Conservation (phyloP, 2,113 vertebrate species). For the Grammomys surdaster region DNA sequence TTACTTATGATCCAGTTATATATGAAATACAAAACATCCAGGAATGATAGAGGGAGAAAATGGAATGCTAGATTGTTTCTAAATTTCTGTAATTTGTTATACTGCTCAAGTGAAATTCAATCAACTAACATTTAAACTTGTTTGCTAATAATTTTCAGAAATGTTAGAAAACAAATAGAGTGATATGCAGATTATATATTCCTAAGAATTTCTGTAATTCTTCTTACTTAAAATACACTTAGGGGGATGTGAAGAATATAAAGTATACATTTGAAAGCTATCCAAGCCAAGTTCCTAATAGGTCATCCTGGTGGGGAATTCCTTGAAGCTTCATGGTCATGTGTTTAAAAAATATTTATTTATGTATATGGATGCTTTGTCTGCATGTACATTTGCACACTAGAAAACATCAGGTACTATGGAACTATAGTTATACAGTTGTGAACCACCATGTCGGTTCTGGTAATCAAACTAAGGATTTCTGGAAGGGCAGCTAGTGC, state of each 20-base stretch:
- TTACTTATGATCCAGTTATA: conserved; percentile 10
- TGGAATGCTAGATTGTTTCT: neutral
- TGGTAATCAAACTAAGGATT: neutral
- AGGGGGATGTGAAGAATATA: conserved; percentile 56
- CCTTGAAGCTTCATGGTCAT: conserved; percentile 29
- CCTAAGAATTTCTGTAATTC: conserved; percentile 19
- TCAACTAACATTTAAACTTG: neutral
- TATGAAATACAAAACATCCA: conserved; percentile 41
- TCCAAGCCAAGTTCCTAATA: conserved; percentile 44
- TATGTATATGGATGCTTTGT: neutral
- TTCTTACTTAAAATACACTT: conserved; percentile 56
- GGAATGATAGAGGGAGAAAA: conserved; percentile 11
- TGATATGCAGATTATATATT: neutral
- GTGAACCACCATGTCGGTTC: neutral
- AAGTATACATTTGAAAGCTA: conserved; percentile 38
- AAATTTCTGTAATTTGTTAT: conserved; percentile 42
- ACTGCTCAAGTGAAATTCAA: conserved; percentile 44
- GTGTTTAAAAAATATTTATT: neutral
- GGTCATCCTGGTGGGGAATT: neutral
- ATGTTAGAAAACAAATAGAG: conserved; percentile 29
- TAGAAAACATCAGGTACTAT: neutral
- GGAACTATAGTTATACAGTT: neutral
- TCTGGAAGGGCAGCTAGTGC: neutral
- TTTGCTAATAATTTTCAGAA: conserved; percentile 36
- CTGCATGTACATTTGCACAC: neutral